Evolutionary conservation across 2,113 vertebrate species (phyloP), one percentile per base, ranked within the genome.

Genomic region (Alethe diademata): DNA sequence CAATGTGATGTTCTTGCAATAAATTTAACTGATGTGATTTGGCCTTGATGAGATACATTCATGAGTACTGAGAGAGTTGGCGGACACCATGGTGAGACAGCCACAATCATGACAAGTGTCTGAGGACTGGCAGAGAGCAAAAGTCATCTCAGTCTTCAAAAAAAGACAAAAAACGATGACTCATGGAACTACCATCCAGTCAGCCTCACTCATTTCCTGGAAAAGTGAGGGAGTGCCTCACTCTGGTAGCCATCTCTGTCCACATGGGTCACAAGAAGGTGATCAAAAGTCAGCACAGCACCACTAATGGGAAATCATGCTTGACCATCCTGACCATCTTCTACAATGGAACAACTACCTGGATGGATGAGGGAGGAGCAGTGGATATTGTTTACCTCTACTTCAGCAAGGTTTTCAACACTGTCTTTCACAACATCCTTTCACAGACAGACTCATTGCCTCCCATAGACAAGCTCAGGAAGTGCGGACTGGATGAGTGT

Each of bases 21-120:
- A 42, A 83, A 47, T 89, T 76, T 89, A 78, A 74, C 33, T 38
- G 8, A 24, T 48, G 7, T 50, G 31, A 36, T n/a, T 33, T 57
- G 17, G 17, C 31, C 7, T 20, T 64, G 19, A 9, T 56, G 25
- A 13, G 57, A 14, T 47, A 11, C n/a, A 47, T 11, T 51, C 19
- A 12, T 14, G 19, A 17, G 19, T 51, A 5, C 54, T 38, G 36
- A 40, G 31, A 36, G 28, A n/a, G 10, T 3, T 87, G 47, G 29
- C 0, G 0, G 28, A 25, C 24, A 47, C 4, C 24, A 22, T 9
- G 36, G 19, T 48, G 65, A 62, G 29, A 11, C 42, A 42, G 29
- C 62, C 57, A 42, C 15, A 19, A 40, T 54, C 61, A 50, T 0
- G 1, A 56, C 1, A 1, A 47, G 29, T 47, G 24, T 25, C 24